Conservation (phyloP, 2,113 vertebrate species). For the Campylomormyrus numenius region DNA sequence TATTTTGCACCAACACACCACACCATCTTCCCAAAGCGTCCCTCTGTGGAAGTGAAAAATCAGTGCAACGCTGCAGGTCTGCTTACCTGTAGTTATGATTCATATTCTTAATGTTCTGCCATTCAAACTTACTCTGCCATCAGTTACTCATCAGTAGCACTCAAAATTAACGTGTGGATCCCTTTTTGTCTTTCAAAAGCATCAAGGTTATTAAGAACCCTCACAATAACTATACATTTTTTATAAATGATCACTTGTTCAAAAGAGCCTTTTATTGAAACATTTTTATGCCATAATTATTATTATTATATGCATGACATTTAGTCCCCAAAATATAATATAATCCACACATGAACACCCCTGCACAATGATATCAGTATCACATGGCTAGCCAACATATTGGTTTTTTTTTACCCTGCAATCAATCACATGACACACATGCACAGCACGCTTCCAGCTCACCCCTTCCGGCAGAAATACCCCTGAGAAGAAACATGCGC, state of each 20-base stretch:
- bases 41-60: not conserved
- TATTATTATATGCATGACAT: not conserved
- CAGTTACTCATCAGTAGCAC: not conserved
- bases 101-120: not conserved
- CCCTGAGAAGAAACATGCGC: not conserved
- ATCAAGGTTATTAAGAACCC: not conserved
- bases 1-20: not conserved
- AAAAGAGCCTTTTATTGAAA: not conserved
- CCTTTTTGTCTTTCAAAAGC: not conserved
- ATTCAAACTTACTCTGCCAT: not conserved
- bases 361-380: not conserved
- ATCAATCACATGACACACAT: not conserved
- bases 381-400: not conserved
- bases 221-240: not conserved
- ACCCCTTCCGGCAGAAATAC: not conserved
- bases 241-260: not conserved
- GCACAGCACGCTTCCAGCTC: not conserved
- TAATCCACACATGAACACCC: not conserved
- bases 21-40: not conserved
- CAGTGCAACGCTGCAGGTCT: not conserved
- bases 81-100: not conserved
- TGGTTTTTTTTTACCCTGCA: not conserved
- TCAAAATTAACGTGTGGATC: not conserved
- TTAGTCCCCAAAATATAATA: not conserved
- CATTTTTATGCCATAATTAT: not conserved